Evolutionary conservation across 1,140 invertebrate genomes (phyloP).

Genomic region (Plodia interpunctella): DNA sequence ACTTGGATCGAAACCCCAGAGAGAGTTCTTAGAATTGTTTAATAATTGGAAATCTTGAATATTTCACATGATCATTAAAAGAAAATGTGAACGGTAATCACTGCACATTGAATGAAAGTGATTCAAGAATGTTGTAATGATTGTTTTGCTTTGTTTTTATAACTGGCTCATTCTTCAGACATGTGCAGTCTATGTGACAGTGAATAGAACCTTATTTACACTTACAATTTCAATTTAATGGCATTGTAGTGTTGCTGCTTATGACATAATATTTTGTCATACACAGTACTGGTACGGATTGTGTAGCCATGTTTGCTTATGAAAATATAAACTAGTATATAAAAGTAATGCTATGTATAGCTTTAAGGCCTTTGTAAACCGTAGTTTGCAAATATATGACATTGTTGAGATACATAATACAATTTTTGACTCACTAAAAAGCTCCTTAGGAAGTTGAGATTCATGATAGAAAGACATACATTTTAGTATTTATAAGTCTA

Average conservation of each 20-base stretch:
- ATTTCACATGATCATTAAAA: neutral
- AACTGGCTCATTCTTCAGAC: neutral
- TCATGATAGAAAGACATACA: no score
- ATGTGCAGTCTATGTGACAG: no score
- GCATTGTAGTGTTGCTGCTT: neutral
- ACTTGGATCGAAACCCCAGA: no score
- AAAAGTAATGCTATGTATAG: no score
- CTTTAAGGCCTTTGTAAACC: no score
- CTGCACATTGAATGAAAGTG: neutral
- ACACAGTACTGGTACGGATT: neutral
- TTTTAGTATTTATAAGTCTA: no score
- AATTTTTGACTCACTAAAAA: no score
- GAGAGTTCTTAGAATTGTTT: neutral
- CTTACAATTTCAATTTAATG: neutral
- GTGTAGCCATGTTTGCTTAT: no score
- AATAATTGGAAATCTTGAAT: neutral
- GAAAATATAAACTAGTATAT: no score
- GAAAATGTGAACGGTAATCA: neutral
- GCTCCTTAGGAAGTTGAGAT: no score
- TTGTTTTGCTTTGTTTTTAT: neutral
- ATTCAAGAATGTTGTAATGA: slow-evolving; percentile 1
- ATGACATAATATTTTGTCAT: neutral
- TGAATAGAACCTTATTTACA: neutral
- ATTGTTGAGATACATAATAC: no score
- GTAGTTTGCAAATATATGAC: no score